A percentile compares a stretch with the other conserved stretches of the same genome.
Evolutionary conservation across 2,797 vertebrate genomes (phyloP).

Genomic region (Myotis planiceps): DNA sequence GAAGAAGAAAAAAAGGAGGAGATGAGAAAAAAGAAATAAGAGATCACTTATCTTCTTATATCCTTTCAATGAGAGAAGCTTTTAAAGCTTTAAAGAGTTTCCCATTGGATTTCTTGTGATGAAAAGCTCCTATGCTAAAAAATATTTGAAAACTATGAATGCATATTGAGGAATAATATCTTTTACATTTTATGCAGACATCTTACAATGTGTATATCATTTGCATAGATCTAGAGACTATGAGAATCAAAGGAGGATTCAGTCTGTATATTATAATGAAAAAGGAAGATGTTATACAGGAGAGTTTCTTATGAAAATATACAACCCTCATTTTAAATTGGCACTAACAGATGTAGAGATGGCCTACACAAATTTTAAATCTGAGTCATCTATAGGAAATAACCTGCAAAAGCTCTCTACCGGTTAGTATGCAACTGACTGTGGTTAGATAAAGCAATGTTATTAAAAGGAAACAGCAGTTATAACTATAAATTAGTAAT

Average conservation of each 20-base stretch:
- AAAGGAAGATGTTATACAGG: background rate
- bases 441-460: background rate
- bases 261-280: background rate
- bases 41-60: background rate
- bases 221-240: background rate
- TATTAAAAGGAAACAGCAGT: background rate
- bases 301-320: background rate
- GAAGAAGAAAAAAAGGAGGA: background rate
- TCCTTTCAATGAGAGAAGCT: background rate
- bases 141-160: constrained; percentile 15
- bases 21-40: background rate
- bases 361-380: background rate
- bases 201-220: background rate
- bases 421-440: background rate
- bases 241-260: background rate
- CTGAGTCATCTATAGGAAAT: constrained; percentile 18
- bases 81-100: background rate
- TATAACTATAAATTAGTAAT: background rate
- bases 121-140: background rate
- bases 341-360: background rate
- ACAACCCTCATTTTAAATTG: background rate
- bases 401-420: background rate
- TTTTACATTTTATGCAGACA: constrained; percentile 37
- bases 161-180: background rate
- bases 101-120: background rate